These are phyloP conservation scores for Hemitrygon akajei DNA, from an alignment of 2,797 vertebrate species.

Conservation along the genomic window DNA sequence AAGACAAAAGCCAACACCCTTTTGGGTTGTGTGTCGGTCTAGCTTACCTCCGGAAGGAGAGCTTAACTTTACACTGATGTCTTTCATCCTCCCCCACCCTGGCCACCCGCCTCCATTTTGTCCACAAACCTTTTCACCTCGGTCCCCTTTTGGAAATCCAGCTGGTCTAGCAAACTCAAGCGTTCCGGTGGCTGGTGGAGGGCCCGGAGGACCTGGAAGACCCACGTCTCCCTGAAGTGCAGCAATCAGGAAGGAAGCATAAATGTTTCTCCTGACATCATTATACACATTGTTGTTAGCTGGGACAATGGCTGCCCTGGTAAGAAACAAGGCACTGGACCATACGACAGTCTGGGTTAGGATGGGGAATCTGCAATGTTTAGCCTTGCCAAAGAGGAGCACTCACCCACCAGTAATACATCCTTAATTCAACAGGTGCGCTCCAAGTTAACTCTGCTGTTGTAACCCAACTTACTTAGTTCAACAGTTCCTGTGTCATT, in stretches of 20 bases:
- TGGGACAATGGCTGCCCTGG: constrained; percentile 39
- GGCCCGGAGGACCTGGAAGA: constrained; percentile 71
- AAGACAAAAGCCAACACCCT: not conserved
- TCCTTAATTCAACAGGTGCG: not conserved
- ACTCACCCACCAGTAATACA: not conserved
- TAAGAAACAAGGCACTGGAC: constrained; percentile 39
- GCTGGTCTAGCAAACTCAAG: constrained; percentile 65
- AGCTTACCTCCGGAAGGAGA: not conserved
- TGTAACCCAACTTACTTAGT: not conserved
- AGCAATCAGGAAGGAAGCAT: constrained; percentile 55
- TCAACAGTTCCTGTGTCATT: not conserved
- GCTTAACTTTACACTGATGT: not conserved
- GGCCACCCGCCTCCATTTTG: constrained; percentile 16
- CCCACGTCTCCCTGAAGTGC: constrained; percentile 76
- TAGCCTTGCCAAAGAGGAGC: not conserved
- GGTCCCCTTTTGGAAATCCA: constrained; percentile 77
- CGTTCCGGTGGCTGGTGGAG: constrained; percentile 69
- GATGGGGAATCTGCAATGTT: not conserved
- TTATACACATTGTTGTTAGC: constrained; percentile 40
- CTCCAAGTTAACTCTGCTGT: not conserved
- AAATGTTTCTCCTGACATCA: constrained; percentile 44
- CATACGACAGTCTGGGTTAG: not conserved
- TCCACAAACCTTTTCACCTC: constrained; percentile 74
- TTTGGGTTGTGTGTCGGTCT: too few relatives aligned
- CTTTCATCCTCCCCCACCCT: not conserved